These are phyloP conservation scores for Brachionus asplanchnoidis DNA, from an alignment of 1,140 invertebrate species.

Conservation along the genomic window DNA sequence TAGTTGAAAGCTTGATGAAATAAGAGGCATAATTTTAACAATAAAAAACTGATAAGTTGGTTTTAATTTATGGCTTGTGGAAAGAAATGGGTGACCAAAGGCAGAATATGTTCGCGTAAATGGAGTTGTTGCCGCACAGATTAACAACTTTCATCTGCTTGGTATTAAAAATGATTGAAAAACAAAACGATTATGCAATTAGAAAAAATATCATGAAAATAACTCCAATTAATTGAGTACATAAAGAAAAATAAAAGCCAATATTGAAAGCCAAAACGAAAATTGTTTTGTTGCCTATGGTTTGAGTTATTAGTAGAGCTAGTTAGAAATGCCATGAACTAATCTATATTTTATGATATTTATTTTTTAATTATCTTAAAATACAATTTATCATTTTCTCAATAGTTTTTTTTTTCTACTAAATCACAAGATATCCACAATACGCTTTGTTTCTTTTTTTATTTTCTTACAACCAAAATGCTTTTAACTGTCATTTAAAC, in stretches of 20 bases:
- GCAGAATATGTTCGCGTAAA: background rate
- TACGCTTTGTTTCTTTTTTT: background rate
- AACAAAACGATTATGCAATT: conserved; percentile 15
- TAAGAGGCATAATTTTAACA: too few relatives aligned
- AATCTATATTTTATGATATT: conserved; percentile 19
- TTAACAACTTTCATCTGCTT: background rate
- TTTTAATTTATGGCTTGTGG: too few relatives aligned
- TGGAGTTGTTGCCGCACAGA: background rate
- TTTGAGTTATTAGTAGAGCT: background rate
- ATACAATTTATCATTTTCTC: background rate
- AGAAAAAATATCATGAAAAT: background rate
- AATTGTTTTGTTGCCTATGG: background rate
- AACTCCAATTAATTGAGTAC: background rate
- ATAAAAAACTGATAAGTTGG: too few relatives aligned
- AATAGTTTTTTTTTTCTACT: background rate
- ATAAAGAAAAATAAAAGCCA: background rate
- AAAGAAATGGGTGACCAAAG: too few relatives aligned
- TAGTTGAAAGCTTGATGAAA: too few relatives aligned
- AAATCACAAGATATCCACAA: background rate
- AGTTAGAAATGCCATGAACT: conserved; percentile 2
- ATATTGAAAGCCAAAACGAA: background rate
- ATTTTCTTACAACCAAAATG: background rate
- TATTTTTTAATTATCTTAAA: conserved; percentile 24
- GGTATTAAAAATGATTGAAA: background rate
- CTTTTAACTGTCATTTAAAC: background rate